Conservation (phyloP, 2,797 vertebrate species). For the Malurus leucopterus region DNA sequence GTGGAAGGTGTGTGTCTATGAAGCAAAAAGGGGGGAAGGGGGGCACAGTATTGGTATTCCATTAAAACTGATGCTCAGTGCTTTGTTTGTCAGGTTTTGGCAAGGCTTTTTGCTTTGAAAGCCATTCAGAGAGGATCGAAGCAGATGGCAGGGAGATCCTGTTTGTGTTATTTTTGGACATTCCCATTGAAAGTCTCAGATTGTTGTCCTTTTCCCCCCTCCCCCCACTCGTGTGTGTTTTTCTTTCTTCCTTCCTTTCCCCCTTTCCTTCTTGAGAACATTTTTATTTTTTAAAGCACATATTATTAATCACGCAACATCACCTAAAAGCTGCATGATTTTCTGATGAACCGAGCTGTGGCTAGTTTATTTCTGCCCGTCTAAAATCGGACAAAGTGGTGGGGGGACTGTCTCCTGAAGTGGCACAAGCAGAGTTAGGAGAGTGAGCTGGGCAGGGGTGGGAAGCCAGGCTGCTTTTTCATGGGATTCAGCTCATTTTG, state of each 20-base stretch:
- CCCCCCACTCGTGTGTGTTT: neutral
- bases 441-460: neutral
- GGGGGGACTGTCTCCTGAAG: neutral
- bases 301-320: neutral
- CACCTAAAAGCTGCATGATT: neutral
- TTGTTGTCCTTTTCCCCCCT: slow-evolving; percentile 35
- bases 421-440: neutral
- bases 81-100: slow-evolving; percentile 57
- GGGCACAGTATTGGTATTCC: slow-evolving; percentile 32
- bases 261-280: neutral
- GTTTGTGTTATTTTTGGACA: slow-evolving; percentile 59
- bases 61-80: slow-evolving; percentile 45
- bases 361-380: neutral
- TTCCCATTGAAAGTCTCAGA: slow-evolving; percentile 46
- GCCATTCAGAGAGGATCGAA: slow-evolving; percentile 39
- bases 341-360: neutral
- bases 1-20: slow-evolving; percentile 47
- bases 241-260: slow-evolving; percentile 24
- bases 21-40: slow-evolving; percentile 3
- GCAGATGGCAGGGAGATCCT: slow-evolving; percentile 51
- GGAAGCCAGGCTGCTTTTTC: neutral
- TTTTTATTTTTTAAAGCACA: neutral
- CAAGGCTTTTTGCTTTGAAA: slow-evolving; percentile 56
- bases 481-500: neutral
- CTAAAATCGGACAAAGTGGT: neutral